Evolutionary conservation across 2,888 invertebrate species (phyloP).

Genomic region (Halocaridina rubra): DNA sequence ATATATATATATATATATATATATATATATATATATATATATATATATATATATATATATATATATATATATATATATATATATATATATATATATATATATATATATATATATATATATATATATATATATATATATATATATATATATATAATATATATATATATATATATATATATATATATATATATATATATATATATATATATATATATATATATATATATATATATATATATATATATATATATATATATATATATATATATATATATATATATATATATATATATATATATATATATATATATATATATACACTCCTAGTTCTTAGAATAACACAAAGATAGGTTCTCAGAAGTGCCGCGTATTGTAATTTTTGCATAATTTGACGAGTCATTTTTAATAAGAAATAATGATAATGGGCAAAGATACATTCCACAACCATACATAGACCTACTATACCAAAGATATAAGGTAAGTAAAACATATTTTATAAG

Average conservation of each 20-base stretch:
- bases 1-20: neutral
- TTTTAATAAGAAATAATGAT: too few species aligned
- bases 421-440: too few species aligned
- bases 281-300: constrained; percentile 5
- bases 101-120: neutral
- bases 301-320: neutral
- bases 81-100: constrained; percentile 4
- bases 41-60: constrained; percentile 10
- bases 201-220: constrained; percentile 10
- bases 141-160: neutral
- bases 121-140: constrained; percentile 6
- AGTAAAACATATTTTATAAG: too few species aligned
- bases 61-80: constrained; percentile 17
- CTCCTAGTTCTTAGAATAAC: too few species aligned
- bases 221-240: constrained; percentile 23
- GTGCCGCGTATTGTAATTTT: too few species aligned
- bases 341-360: too few species aligned
- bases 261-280: constrained; percentile 15
- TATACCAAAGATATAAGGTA: too few species aligned
- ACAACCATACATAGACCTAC: too few species aligned
- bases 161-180: neutral
- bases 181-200: constrained; percentile 14
- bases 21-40: neutral
- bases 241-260: neutral
- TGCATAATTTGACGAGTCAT: too few species aligned